These are phyloP conservation scores for Drosophila ustulata DNA, from an alignment of 2,888 invertebrate genomes.

Conservation along the genomic window DNA sequence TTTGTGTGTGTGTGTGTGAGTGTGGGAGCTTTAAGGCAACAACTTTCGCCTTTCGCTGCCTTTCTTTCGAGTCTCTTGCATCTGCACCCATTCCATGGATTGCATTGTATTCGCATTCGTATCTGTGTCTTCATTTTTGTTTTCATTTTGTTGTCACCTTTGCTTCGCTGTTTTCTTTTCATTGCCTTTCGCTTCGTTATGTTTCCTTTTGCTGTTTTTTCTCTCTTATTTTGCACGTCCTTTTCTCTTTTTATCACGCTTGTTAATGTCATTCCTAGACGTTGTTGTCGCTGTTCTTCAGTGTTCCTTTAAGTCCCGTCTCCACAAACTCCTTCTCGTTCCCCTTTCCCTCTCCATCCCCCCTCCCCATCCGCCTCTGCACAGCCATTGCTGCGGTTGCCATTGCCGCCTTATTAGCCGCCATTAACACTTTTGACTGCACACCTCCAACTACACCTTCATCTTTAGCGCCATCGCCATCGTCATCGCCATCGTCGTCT, in stretches of 20 bases:
- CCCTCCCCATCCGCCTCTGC: conserved; percentile 4
- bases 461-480: neutral
- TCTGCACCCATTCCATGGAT: neutral
- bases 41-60: conserved; percentile 47
- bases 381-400: conserved; percentile 43
- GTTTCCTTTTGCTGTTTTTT: neutral
- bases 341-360: neutral
- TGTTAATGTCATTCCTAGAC: conserved; percentile 73
- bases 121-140: conserved; percentile 28
- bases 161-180: neutral
- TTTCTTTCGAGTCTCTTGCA: conserved; percentile 39
- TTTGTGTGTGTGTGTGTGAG: conserved; percentile 7
- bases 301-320: conserved; percentile 21
- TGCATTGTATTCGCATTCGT: neutral
- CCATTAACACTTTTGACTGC: conserved; percentile 74
- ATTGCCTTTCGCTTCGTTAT: neutral
- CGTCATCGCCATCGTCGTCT: neutral
- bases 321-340: neutral
- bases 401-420: conserved; percentile 75
- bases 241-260: conserved; percentile 72
- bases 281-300: conserved; percentile 42
- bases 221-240: conserved; percentile 27
- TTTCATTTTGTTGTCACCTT: conserved; percentile 50
- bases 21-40: conserved; percentile 39
- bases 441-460: conserved; percentile 24